Base-by-base conservation (phyloP, 2,888 invertebrate species). In the Heliconius ismenius region DNA sequence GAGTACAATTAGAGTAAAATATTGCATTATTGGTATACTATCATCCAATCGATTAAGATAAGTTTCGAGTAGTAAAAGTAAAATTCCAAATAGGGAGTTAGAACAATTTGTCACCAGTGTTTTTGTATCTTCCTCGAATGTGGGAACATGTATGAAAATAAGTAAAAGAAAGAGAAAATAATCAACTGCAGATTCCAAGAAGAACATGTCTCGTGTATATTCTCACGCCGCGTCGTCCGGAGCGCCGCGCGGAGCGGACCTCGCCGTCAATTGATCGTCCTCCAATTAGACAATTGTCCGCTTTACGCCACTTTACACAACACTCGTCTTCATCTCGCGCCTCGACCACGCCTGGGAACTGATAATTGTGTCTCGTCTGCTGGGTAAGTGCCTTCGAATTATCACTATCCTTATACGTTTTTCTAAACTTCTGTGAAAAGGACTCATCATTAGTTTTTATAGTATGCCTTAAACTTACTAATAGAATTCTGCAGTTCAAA, bases 251-350 rank as follows among this genome's bases (percentile, higher is more conserved):
- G 74, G 76, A 67, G 24, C 39, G 73, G 76, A 36, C 24, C 80
- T 78, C 79, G 81, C 80, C 84, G 81, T 76, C 88, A 88, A 87
- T 88, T 89, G 88, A 88, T 88, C 83, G 84, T 73, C 82, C 83
- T 81, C 83, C 89, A 90, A 91, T 91, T 91, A 91, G 86, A 88
- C 89, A 91, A 92, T 92, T 90, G 89, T 78, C 83, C 83, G 81
- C 81, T 83, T 84, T 84, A 82, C 83, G 81, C 81, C 83, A 82
- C 83, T 80, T 82, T 81, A 80, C 81, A 78, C 79, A 74, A 69
- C 76, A 79, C 79, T 73, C 79, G 70, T 72, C 79, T 76, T 75
- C 78, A 78, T 72, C 63, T 62, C 76, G 67, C 58, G 68, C 67
- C 78, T 49, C 75, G 15, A 39, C 83, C 76, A 60, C 75, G 15